A percentile compares a stretch with the other conserved stretches of the same genome.
These are phyloP conservation scores for Cassiopea xamachana DNA, from an alignment of 30 jellyfish, hydroid and myxozoan genomes.

Conservation along the genomic window DNA sequence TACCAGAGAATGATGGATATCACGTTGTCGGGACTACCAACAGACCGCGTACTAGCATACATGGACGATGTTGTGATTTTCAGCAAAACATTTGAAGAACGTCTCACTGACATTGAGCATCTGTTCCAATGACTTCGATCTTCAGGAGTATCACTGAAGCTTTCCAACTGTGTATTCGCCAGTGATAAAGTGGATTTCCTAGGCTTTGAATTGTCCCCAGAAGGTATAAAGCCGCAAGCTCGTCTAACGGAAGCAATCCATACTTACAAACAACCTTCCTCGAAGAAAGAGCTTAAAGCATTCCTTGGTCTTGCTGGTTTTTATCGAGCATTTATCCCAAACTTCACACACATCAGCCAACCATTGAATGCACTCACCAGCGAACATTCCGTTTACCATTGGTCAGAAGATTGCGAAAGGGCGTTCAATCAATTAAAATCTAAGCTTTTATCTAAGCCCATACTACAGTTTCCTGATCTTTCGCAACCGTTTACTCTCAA, in stretches of 20 bases:
- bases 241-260: constrained; percentile 38
- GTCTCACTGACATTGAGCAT: constrained; percentile 1
- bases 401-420: background rate
- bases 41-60: constrained; percentile 20
- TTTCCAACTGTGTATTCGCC: constrained; percentile 33
- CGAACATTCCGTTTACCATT: background rate
- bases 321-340: constrained; percentile 37
- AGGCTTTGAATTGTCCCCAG: constrained; percentile 13
- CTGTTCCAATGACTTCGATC: background rate
- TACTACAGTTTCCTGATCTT: background rate
- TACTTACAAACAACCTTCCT: constrained; percentile 19
- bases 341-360: constrained; percentile 39
- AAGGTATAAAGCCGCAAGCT: constrained; percentile 27
- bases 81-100: constrained; percentile 2
- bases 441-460: background rate
- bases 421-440: background rate
- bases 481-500: constrained; percentile 16
- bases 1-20: constrained; percentile 55
- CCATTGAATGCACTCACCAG: constrained; percentile 36
- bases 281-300: constrained; percentile 25
- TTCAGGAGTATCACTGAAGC: constrained; percentile 24
- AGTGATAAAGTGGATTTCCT: constrained; percentile 35
- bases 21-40: constrained; percentile 23
- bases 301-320: constrained; percentile 64
- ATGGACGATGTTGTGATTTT: constrained; percentile 41